Evolutionary conservation across 2,888 invertebrate species (phyloP).

Genomic region (Ptychoptera albimana): DNA sequence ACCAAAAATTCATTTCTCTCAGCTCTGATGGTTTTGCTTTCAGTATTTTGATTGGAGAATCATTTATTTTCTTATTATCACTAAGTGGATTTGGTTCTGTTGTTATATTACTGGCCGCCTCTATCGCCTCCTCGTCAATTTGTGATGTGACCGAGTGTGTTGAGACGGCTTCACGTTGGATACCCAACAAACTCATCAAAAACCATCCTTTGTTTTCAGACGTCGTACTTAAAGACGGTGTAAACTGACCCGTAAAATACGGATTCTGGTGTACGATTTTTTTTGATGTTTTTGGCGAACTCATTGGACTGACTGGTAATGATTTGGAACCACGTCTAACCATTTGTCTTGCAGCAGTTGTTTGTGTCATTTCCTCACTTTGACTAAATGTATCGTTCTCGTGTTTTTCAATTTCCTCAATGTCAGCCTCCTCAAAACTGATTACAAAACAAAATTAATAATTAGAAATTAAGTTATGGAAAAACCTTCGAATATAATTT

Average conservation of each 20-base stretch:
- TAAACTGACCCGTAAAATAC: constrained; percentile 38
- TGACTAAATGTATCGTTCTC: not conserved
- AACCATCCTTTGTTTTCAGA: constrained; percentile 39
- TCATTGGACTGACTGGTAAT: constrained; percentile 49
- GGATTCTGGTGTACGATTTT: constrained; percentile 35
- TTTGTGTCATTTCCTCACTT: constrained; percentile 4
- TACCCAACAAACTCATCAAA: constrained; percentile 45
- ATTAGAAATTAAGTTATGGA: not conserved
- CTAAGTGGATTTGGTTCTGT: not conserved
- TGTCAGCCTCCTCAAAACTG: constrained; percentile 11
- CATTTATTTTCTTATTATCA: constrained; percentile 14
- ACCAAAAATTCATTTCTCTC: constrained; percentile 74
- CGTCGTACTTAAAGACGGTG: constrained; percentile 5
- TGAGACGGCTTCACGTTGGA: constrained; percentile 42
- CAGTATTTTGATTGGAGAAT: constrained; percentile 21
- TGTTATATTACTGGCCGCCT: constrained; percentile 5
- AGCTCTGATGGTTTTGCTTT: constrained; percentile 52
- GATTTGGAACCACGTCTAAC: constrained; percentile 51
- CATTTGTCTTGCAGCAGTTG: constrained; percentile 11
- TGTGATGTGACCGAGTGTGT: constrained; percentile 37
- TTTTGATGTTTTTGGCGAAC: constrained; percentile 34
- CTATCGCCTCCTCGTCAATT: constrained; percentile 39
- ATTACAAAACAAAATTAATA: constrained; percentile 3
- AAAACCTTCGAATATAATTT: not conserved
- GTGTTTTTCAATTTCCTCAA: constrained; percentile 6